Conservation (phyloP, 1,140 invertebrate genomes). For the Neocloeon triangulifer region DNA sequence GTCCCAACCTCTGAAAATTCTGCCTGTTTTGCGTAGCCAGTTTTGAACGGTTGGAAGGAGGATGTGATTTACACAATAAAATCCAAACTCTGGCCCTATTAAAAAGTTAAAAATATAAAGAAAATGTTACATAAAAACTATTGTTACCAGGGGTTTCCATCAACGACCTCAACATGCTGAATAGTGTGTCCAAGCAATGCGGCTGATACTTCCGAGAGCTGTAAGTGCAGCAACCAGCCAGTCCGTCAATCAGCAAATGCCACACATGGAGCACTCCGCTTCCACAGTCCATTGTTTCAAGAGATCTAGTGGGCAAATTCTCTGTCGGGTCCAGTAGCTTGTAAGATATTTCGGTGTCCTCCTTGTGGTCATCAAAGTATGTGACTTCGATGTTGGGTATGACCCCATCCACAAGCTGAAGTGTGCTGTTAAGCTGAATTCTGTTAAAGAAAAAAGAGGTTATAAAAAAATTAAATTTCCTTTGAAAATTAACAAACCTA, state of each 20-base stretch:
- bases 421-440: slow-evolving; percentile 53
- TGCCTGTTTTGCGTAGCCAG: slow-evolving; percentile 52
- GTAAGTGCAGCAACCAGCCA: slow-evolving; percentile 57
- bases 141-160: slow-evolving; percentile 33
- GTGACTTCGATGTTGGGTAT: slow-evolving; percentile 52
- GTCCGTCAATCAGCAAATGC: slow-evolving; percentile 73
- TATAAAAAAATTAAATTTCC: no score
- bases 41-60: slow-evolving; percentile 72
- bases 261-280: slow-evolving; percentile 76
- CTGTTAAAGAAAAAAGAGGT: slow-evolving; percentile 19
- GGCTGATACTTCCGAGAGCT: slow-evolving; percentile 68
- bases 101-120: neutral
- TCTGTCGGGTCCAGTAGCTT: slow-evolving; percentile 4
- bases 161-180: slow-evolving; percentile 55
- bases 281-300: slow-evolving; percentile 49
- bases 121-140: neutral
- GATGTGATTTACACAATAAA: slow-evolving; percentile 77
- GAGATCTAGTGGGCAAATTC: slow-evolving; percentile 16
- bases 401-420: slow-evolving; percentile 60
- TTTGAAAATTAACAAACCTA: slow-evolving; percentile 17
- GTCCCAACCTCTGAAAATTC: slow-evolving; percentile 42
- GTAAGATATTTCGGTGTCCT: slow-evolving; percentile 7
- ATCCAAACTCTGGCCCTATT: slow-evolving; percentile 56
- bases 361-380: slow-evolving; percentile 20
- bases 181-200: slow-evolving; percentile 63